Percentiles rank a stretch among this genome's conserved stretches.
These are phyloP conservation scores for Odontothrips loti DNA, from an alignment of 2,888 invertebrate genomes.

Conservation along the genomic window DNA sequence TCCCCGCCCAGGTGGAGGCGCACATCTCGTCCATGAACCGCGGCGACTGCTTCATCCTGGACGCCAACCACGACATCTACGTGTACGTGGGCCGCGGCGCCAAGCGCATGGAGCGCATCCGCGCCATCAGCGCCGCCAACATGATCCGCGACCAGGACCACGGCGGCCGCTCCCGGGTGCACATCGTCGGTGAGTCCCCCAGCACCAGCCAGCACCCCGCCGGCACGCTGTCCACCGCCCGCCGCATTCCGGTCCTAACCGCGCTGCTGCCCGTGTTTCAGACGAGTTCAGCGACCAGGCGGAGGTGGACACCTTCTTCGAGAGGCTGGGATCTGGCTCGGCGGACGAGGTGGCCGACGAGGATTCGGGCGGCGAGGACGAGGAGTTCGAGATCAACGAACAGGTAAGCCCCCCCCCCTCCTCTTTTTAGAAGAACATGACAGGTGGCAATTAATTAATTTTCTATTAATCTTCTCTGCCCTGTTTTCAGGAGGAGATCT, in stretches of 20 bases:
- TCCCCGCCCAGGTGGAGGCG: slow-evolving; percentile 53
- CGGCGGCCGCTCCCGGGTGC: slow-evolving; percentile 67
- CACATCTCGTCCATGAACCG: slow-evolving; percentile 76
- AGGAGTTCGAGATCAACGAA: slow-evolving; percentile 62
- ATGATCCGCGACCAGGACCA: slow-evolving; percentile 81
- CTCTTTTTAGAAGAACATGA: too few relatives aligned
- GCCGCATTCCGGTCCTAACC: too few relatives aligned
- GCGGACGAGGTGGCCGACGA: slow-evolving; percentile 64
- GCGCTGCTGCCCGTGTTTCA: slow-evolving; percentile 42
- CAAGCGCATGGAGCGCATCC: slow-evolving; percentile 71
- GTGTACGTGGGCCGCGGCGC: slow-evolving; percentile 72
- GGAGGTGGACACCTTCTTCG: slow-evolving; percentile 69
- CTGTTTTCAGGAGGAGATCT: slow-evolving; percentile 43
- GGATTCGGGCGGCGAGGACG: slow-evolving; percentile 67
- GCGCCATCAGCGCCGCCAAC: slow-evolving; percentile 75
- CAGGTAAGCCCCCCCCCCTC: slow-evolving; percentile 38
- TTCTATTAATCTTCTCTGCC: too few relatives aligned
- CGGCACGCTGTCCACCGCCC: too few relatives aligned
- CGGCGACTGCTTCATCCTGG: slow-evolving; percentile 83
- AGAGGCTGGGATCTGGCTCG: slow-evolving; percentile 69
- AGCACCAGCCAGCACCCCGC: too few relatives aligned
- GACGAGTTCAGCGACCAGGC: slow-evolving; percentile 59
- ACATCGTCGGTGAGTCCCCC: slow-evolving; percentile 61
- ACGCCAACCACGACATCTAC: slow-evolving; percentile 67
- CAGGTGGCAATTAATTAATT: too few relatives aligned